Conservation (phyloP, 2,888 invertebrate genomes). For the Merodon equestris region DNA sequence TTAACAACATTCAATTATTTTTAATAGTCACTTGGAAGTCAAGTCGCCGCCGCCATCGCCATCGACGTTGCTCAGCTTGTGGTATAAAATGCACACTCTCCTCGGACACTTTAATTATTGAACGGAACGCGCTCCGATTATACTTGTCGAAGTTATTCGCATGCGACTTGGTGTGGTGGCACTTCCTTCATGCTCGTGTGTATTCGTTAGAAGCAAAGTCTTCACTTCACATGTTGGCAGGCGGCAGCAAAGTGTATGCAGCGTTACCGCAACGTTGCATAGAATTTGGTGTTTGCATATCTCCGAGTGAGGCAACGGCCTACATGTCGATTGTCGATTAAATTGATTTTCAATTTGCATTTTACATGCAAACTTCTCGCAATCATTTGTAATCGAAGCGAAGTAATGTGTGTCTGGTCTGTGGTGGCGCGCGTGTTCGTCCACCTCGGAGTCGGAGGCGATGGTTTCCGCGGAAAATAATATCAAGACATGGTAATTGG, state of each 20-base stretch:
- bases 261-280: slow-evolving; percentile 1
- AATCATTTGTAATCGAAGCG: slow-evolving; percentile 68
- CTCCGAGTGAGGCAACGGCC: slow-evolving; percentile 41
- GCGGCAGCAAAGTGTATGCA: too few species aligned
- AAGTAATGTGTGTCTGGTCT: slow-evolving; percentile 56
- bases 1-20: slow-evolving; percentile 69
- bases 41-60: slow-evolving; percentile 27
- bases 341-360: slow-evolving; percentile 69
- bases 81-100: slow-evolving; percentile 43
- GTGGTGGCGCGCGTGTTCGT: slow-evolving; percentile 14
- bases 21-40: slow-evolving; percentile 68
- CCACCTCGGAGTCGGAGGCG: not conserved
- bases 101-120: slow-evolving; percentile 69
- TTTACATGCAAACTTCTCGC: slow-evolving; percentile 68
- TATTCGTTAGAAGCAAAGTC: not conserved
- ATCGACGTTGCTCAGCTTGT: slow-evolving; percentile 53
- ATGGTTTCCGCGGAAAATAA: not conserved
- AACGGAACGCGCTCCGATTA: slow-evolving; percentile 14
- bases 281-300: slow-evolving; percentile 53
- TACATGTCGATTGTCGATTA: slow-evolving; percentile 67
- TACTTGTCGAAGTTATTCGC: slow-evolving; percentile 1
- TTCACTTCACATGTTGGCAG: slow-evolving; percentile 31
- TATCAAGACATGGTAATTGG: slow-evolving; percentile 60
- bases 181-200: not conserved
- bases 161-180: not conserved